These are phyloP conservation scores for Parnassius mnemosyne DNA, from an alignment of 2,888 invertebrate species.

Conservation along the genomic window DNA sequence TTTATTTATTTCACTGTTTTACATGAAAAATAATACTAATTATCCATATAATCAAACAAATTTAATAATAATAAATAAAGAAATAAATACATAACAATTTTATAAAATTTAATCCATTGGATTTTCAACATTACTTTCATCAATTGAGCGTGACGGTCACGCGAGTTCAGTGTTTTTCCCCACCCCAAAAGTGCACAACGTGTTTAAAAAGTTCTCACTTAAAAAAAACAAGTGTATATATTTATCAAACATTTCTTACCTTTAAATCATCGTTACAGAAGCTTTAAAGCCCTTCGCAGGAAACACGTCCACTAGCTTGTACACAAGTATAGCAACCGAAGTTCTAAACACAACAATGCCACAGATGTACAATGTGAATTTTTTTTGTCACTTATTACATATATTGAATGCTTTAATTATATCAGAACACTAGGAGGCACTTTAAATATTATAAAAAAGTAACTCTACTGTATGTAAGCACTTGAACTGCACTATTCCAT, in stretches of 20 bases:
- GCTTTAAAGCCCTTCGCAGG: conserved; percentile 43
- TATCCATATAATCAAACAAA: too few species aligned
- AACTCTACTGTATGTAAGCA: conserved; percentile 32
- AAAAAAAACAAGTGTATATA: neutral
- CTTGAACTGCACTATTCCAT: conserved; percentile 33
- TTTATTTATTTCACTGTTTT: too few species aligned
- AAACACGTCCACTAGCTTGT: conserved; percentile 34
- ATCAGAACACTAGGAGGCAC: conserved; percentile 42
- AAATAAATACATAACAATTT: too few species aligned
- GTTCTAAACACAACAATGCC: conserved; percentile 37
- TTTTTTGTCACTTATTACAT: conserved; percentile 27
- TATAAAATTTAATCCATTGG: too few species aligned
- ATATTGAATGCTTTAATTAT: conserved; percentile 25
- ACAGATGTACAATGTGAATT: conserved; percentile 19
- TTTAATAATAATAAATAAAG: too few species aligned
- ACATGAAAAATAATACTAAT: too few species aligned
- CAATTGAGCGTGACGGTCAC: too few species aligned
- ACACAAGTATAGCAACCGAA: conserved; percentile 37
- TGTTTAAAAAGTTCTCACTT: too few species aligned
- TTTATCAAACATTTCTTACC: conserved; percentile 45
- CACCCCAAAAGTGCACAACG: too few species aligned
- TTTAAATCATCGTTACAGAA: conserved; percentile 64
- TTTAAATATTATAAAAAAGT: conserved; percentile 39
- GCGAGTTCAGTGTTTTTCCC: too few species aligned
- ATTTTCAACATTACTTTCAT: too few species aligned